Percentiles rank a stretch among this genome's conserved stretches.
phyloP scores from a whole-genome alignment of 2,113 vertebrate genomes.

The Pipra filicauda region DNA sequence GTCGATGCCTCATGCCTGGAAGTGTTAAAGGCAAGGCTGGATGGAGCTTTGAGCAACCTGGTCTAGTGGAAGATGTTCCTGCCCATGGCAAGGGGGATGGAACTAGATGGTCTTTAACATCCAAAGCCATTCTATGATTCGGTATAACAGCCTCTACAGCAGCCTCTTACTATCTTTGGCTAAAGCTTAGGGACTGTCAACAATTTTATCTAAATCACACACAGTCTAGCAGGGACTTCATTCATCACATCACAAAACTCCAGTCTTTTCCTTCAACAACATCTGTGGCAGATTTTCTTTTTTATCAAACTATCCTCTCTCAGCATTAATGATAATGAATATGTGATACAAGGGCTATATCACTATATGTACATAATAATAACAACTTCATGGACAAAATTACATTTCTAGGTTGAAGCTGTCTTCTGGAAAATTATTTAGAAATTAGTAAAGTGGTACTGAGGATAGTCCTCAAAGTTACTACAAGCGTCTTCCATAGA shows the following conservation, averaged over 20 bases:
- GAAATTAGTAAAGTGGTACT: not conserved
- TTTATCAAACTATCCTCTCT: not conserved
- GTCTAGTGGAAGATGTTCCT: not conserved
- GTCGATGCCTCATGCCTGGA: not conserved
- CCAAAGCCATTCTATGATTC: not conserved
- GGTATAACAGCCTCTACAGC: not conserved
- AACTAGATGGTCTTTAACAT: not conserved
- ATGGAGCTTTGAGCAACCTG: not conserved
- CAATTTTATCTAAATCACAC: not conserved
- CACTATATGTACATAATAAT: not conserved
- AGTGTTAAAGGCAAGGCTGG: not conserved
- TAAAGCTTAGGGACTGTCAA: not conserved
- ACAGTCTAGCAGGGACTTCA: not conserved
- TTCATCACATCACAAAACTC: not conserved
- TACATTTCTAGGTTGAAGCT: not conserved
- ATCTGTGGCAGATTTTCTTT: not conserved
- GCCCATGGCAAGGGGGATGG: not conserved
- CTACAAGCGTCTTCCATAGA: not conserved
- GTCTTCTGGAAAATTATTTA: not conserved
- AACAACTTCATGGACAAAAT: not conserved
- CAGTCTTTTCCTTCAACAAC: not conserved
- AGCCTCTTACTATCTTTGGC: not conserved
- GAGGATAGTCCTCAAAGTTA: not conserved
- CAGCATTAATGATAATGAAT: not conserved
- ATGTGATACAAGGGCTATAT: not conserved